Conservation (phyloP, 2,797 vertebrate species). For the Mus caroli region DNA sequence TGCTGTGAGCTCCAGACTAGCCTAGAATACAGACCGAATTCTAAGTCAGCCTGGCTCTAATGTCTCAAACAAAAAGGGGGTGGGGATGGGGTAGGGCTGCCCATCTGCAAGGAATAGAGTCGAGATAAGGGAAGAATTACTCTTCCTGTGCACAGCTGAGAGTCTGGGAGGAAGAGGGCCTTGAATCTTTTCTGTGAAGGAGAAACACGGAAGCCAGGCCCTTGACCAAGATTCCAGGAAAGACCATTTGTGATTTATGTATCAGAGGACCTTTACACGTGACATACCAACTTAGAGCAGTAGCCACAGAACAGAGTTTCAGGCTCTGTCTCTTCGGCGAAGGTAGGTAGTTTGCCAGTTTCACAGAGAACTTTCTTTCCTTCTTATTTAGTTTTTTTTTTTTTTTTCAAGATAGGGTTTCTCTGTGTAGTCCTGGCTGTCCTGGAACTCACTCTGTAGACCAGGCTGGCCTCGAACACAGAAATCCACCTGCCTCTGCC, state of each 20-base stretch:
- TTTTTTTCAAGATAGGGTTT: no score
- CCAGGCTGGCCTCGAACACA: no score
- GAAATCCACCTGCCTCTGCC: no score
- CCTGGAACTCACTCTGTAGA: no score
- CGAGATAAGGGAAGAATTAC: background rate
- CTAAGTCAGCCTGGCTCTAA: background rate
- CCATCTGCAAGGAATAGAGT: background rate
- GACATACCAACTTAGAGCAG: background rate
- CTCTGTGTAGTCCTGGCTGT: no score
- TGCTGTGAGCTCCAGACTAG: background rate
- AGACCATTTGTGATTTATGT: background rate
- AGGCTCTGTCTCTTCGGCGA: background rate
- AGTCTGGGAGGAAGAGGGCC: background rate
- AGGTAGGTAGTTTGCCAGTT: background rate
- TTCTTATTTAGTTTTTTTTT: no score
- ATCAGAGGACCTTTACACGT: background rate
- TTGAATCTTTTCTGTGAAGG: background rate
- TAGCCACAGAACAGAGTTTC: background rate
- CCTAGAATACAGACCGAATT: background rate
- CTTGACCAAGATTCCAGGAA: background rate
- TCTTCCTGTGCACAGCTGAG: background rate
- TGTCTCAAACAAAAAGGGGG: background rate
- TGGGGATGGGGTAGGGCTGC: background rate
- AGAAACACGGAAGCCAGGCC: background rate
- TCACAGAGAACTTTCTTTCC: background rate